Evolutionary conservation across 2,888 invertebrate species (phyloP), one percentile per base, ranked within the genome.

Genomic region (Sarcophaga variegata): DNA sequence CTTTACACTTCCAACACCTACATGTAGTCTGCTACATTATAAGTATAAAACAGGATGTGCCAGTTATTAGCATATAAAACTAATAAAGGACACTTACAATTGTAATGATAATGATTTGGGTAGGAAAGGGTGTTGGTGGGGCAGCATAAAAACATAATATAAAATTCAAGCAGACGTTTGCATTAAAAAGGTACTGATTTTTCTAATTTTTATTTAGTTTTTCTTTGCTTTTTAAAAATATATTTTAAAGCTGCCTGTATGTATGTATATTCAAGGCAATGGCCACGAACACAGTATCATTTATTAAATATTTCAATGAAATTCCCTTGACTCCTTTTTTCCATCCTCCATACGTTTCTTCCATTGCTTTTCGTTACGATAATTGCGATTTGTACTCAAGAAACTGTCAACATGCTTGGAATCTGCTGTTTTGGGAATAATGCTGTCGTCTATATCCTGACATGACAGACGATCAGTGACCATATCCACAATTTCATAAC

Each of bases 21-120:
- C 5, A 10, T 22, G 22, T 3, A 25, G 17, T 27, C 4, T 12
- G 45, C 11, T 25, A 47, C 6, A 37, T 37, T 37, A 37, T 10
- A 10, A 37, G 37, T 2, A 37, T 2, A 37, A 37, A 71, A 69
- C n/a, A 66, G 49, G 54, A 63, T 76, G 45, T 69, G 54, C 1
- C 37, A 69, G 63, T 69, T 54, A 79, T 79, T 79, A 63, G 54
- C 78, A 79, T 79, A 69, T 74, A 74, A 74, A 79, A 69, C 59
- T 67, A 77, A 83, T 67, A 72, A 74, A 69, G 74, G 74, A 69
- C 63, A 70, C 75, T 70, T 75, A 59, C 69, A 79, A 54, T 64
- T 69, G 63, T 59, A 75, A 64, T 70, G 64, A 78, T 83, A 69
- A 25, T 75, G n/a, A 37, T 37, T 3, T 54, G 4, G 54, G 49